Conservation (phyloP, 1,140 invertebrate species). For the Lithobius niger region DNA sequence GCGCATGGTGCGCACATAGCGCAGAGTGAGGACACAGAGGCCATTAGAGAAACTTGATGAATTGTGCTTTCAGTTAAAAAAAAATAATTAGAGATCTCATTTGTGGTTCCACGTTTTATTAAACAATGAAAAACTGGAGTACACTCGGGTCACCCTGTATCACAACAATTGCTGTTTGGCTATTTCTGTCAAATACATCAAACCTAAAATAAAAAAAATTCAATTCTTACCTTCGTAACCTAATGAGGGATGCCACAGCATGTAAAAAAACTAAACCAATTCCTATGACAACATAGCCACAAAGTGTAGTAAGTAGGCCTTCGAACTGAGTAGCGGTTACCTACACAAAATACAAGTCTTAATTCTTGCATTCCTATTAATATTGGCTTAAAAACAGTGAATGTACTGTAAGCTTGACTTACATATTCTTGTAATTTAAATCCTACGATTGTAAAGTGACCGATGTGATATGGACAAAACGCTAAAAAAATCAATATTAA, state of each 20-base stretch:
- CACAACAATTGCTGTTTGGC: too few relatives aligned
- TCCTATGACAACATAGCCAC: slow-evolving; percentile 86
- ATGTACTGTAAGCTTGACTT: slow-evolving; percentile 17
- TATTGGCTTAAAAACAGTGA: not conserved
- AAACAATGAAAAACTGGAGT: too few relatives aligned
- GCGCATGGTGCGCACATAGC: too few relatives aligned
- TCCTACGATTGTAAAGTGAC: slow-evolving; percentile 61
- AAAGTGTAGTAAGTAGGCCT: slow-evolving; percentile 77
- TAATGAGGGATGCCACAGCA: slow-evolving; percentile 47
- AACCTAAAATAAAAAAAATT: too few relatives aligned
- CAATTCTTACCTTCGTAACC: slow-evolving; percentile 51
- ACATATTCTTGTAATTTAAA: slow-evolving; percentile 55
- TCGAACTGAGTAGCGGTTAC: slow-evolving; percentile 74
- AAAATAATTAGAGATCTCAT: too few relatives aligned
- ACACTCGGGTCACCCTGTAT: too few relatives aligned
- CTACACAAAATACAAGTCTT: slow-evolving; percentile 24
- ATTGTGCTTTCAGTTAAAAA: too few relatives aligned
- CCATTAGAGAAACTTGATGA: too few relatives aligned
- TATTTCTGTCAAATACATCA: too few relatives aligned
- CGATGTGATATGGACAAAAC: slow-evolving; percentile 92
- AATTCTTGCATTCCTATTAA: not conserved
- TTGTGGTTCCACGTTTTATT: too few relatives aligned
- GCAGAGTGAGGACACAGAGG: too few relatives aligned
- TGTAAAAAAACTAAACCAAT: slow-evolving; percentile 70
- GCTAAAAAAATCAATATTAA: slow-evolving; percentile 50